Evolutionary conservation across 2,113 vertebrate genomes (phyloP), one percentile per base, ranked within the genome.

Genomic region (Felis chaus): DNA sequence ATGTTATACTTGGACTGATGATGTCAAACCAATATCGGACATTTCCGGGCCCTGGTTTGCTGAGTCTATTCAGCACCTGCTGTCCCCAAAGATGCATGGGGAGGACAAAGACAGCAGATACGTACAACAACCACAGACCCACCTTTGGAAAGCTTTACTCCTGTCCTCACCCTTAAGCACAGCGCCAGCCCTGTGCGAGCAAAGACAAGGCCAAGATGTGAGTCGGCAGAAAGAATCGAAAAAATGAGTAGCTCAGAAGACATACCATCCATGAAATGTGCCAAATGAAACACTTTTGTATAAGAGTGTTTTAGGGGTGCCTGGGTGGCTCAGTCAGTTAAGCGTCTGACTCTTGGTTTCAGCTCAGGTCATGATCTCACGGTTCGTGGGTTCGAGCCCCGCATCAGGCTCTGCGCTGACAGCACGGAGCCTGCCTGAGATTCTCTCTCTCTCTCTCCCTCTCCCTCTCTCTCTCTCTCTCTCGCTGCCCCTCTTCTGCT

Each of bases 1-100:
- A 97, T 76, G 61, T 61, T 94, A 94, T 45, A 92, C 92, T 86
- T 66, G 45, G 79, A 84, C 89, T 89, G 78, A 78, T 93, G 79
- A 89, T 84, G 50, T 94, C 93, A 96, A 45, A 96, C 45, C 36
- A 82, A 48, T 66, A 84, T 41, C 10, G 10, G 89, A 68, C 76
- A 91, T 91, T 82, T 95, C 82, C 83, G 79, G 48, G 73, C 73
- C 41, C 66, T 87, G 18, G 66, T 39, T 4, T 0, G 1, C 65
- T 92, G 63, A 68, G 50, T 89, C 50, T 91, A 12, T 69, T 66
- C 61, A 94, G 82, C 71, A 90, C 68, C 74, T 94, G 85, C 66
- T 89, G 29, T 41, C 78, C 86, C 41, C 29, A 48, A 91, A 92
- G 61, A 86, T 93, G 91, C 91, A 19, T 53, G 23, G 73, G 92